Conservation (phyloP, 1,140 invertebrate species). For the Drosophila bipectinata region DNA sequence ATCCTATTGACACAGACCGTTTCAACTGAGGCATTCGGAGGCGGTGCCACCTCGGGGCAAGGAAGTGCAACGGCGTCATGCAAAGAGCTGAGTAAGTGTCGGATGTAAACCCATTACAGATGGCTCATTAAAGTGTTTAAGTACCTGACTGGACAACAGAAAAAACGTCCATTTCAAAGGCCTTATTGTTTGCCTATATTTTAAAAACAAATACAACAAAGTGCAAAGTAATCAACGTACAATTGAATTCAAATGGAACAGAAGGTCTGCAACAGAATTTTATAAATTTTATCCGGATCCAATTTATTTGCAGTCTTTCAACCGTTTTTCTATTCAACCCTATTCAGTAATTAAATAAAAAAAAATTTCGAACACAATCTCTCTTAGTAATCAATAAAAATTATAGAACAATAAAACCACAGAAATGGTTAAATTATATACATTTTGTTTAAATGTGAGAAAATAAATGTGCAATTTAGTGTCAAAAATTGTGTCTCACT, state of each 20-base stretch:
- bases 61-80: constrained; percentile 37
- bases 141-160: neutral
- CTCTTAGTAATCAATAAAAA: no score
- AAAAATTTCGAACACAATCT: no score
- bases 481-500: neutral
- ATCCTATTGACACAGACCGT: constrained; percentile 67
- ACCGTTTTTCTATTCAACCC: no score
- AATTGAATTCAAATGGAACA: no score
- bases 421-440: neutral
- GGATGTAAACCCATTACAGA: neutral
- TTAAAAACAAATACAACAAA: neutral
- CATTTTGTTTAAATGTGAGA: neutral
- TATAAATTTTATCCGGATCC: neutral
- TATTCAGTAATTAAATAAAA: no score
- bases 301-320: neutral
- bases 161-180: neutral
- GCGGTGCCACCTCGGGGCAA: constrained; percentile 9
- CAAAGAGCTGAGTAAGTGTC: constrained; percentile 71
- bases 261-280: no score
- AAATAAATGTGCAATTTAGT: neutral
- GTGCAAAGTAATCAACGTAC: no score
- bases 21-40: constrained; percentile 33
- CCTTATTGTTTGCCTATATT: neutral
- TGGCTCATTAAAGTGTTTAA: neutral
- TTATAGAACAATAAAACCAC: neutral